Conservation (phyloP, 2,888 invertebrate genomes). For the Crepidodera aurea region DNA sequence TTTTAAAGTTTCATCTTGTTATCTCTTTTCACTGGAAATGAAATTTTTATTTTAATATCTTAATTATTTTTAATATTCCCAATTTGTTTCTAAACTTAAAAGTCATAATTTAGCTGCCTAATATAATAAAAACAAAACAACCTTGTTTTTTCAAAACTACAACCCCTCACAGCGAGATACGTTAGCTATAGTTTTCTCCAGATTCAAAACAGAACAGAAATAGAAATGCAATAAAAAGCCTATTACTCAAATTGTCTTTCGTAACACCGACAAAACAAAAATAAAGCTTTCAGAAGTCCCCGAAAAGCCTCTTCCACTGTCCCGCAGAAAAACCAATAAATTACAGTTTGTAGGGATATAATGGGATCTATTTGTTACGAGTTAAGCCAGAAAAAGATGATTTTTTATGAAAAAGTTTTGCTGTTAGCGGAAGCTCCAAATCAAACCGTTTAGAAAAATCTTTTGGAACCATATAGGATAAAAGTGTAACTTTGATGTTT, state of each 20-base stretch:
- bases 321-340: constrained; percentile 9
- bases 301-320: constrained; percentile 4
- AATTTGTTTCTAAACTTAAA: too few relatives aligned
- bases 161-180: not conserved
- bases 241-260: constrained; percentile 15
- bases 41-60: too few relatives aligned
- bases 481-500: too few relatives aligned
- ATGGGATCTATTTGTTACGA: constrained; percentile 17
- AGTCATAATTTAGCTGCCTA: too few relatives aligned
- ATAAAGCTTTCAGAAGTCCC: constrained; percentile 17
- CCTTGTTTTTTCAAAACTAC: not conserved
- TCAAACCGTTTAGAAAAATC: constrained; percentile 1
- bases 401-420: constrained; percentile 4
- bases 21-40: too few relatives aligned
- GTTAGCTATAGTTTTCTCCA: not conserved
- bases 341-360: constrained; percentile 9
- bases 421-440: not conserved
- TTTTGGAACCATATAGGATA: not conserved
- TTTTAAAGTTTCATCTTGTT: too few relatives aligned
- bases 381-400: constrained; percentile 7
- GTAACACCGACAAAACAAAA: constrained; percentile 11
- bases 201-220: constrained; percentile 3
- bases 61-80: too few relatives aligned
- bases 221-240: constrained; percentile 18
- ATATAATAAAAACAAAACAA: too few relatives aligned